Conservation (phyloP, 2,113 vertebrate species). For the Urocynchramus pylzowi region DNA sequence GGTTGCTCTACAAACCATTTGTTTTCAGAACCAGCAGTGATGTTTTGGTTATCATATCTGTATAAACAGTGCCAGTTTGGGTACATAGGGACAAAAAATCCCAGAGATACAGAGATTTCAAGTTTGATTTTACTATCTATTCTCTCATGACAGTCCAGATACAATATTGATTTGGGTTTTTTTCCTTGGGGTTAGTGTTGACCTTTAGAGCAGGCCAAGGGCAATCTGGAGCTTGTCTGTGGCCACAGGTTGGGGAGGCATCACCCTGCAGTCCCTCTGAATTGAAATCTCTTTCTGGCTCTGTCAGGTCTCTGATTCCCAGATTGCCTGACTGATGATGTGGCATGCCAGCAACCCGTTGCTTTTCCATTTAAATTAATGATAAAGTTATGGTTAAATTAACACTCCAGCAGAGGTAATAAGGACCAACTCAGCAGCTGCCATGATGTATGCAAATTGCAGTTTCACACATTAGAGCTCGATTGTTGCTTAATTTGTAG, state of each 20-base stretch:
- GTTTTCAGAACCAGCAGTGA: not conserved
- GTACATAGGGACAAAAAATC: not conserved
- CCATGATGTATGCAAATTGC: slow-evolving; percentile 60
- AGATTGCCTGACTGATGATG: slow-evolving; percentile 40
- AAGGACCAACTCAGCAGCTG: slow-evolving; percentile 53
- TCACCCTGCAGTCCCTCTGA: not conserved
- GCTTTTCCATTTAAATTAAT: slow-evolving; percentile 66
- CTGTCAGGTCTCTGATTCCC: slow-evolving; percentile 36
- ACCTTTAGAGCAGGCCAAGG: not conserved
- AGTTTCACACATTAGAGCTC: slow-evolving; percentile 59
- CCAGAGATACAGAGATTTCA: not conserved
- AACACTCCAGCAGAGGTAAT: slow-evolving; percentile 55
- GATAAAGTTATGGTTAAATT: slow-evolving; percentile 64
- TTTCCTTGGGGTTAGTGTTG: not conserved
- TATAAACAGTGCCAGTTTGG: not conserved
- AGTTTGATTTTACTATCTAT: not conserved
- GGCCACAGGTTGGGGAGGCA: not conserved
- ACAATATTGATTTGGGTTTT: not conserved
- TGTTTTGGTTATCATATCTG: not conserved
- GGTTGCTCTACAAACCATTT: not conserved
- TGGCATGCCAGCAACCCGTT: slow-evolving; percentile 26
- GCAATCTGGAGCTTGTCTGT: not conserved
- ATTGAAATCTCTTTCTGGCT: slow-evolving; percentile 17
- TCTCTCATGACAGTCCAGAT: not conserved
- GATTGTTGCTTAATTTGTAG: slow-evolving; percentile 55